A percentile compares a stretch with the other conserved stretches of the same genome.
These are phyloP conservation scores for Ephestia elutella DNA, from an alignment of 1,140 invertebrate genomes.

Conservation along the genomic window DNA sequence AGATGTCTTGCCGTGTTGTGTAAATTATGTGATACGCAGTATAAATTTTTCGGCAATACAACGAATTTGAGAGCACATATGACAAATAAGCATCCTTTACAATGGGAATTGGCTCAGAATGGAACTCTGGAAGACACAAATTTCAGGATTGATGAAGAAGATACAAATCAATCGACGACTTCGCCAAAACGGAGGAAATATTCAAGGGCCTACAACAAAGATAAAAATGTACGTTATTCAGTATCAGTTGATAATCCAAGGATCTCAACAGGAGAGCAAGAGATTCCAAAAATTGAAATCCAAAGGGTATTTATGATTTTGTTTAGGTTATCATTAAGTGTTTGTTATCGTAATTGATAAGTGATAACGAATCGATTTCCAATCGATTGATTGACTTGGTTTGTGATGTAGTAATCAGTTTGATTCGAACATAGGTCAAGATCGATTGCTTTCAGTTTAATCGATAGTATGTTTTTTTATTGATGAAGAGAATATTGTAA, in stretches of 20 bases:
- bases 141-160: constrained; percentile 41
- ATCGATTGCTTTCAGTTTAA: not conserved
- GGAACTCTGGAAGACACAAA: constrained; percentile 44
- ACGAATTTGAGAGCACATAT: constrained; percentile 63
- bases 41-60: constrained; percentile 67
- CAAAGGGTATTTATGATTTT: constrained; percentile 55
- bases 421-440: not conserved
- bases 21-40: constrained; percentile 64
- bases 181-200: constrained; percentile 42
- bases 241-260: constrained; percentile 49
- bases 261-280: constrained; percentile 4
- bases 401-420: not conserved
- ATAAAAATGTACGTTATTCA: constrained; percentile 64
- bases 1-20: constrained; percentile 59
- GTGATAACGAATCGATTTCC: constrained; percentile 11
- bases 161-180: constrained; percentile 36
- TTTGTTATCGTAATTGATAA: constrained; percentile 19
- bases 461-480: too few relatives aligned
- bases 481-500: too few relatives aligned
- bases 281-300: constrained; percentile 60
- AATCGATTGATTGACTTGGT: constrained; percentile 19
- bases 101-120: constrained; percentile 62
- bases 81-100: constrained; percentile 59
- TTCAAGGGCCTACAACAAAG: constrained; percentile 36
- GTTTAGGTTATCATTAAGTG: constrained; percentile 23